phyloP scores from a whole-genome alignment of 2,797 vertebrate species.

The Aythya fuligula region DNA sequence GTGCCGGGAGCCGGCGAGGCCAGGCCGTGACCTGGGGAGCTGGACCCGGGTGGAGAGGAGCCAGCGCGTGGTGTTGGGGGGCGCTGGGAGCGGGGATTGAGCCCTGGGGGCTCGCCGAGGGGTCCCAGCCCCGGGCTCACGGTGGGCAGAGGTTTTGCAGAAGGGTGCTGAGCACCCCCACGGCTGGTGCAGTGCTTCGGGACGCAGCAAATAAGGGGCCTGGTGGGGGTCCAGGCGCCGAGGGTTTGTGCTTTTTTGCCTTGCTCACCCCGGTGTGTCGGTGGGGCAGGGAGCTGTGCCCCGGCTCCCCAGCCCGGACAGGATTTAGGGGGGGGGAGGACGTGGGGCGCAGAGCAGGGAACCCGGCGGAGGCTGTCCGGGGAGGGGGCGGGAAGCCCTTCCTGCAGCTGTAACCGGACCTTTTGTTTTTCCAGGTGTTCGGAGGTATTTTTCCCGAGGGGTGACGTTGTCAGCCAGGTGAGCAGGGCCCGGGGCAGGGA shows the following conservation, averaged over 20 bases:
- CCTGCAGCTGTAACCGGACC: background rate
- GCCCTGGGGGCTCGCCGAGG: fast-evolving
- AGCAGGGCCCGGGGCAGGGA: background rate
- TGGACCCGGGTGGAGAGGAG: fast-evolving
- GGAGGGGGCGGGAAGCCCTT: background rate
- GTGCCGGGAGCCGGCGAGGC: background rate
- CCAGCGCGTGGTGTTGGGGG: fast-evolving
- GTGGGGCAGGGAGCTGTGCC: background rate
- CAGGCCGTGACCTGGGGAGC: fast-evolving
- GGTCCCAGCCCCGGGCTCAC: fast-evolving
- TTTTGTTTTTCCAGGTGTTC: background rate
- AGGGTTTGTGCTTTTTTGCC: background rate
- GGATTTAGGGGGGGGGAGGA: background rate
- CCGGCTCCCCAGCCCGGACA: too few species aligned
- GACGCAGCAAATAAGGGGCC: background rate
- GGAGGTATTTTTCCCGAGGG: background rate
- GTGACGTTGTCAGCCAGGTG: background rate
- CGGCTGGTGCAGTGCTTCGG: fast-evolving
- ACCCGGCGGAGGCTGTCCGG: background rate
- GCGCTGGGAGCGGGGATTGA: background rate
- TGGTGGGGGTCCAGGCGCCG: background rate
- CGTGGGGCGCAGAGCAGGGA: background rate
- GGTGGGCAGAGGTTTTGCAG: fast-evolving
- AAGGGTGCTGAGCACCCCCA: background rate
- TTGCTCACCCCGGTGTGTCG: fast-evolving